Base-by-base conservation (phyloP, 2,113 vertebrate species). In the Porphyrio hochstetteri region DNA sequence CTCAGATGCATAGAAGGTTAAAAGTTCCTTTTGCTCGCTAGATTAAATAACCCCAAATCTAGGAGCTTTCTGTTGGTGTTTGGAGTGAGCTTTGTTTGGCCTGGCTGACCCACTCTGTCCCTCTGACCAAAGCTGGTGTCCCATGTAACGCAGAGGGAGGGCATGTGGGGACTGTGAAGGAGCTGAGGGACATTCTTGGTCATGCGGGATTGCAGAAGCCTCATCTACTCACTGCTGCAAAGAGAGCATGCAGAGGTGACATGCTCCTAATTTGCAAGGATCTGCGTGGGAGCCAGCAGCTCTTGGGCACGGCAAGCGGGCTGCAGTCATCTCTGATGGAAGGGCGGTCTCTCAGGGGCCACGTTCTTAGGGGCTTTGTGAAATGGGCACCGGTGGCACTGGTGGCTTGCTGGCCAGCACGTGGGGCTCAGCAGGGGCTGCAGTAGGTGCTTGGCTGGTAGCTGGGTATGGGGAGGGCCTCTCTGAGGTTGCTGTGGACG, bases 221-320 rank as follows among this genome's bases (percentile, higher is more conserved):
- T 86, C 24, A 35, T 40, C 38, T 65, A 7, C n/a, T 48, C 44
- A 38, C 4, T 5, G 3, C 35, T 68, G 61, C 46, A 88, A 60
- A 57, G 71, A 52, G 18, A 72, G 16, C 18, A 7, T 1, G 20
- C 63, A 78, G 65, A 71, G 23, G 40, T 89, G 38, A 15, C 25
- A 4, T 15, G 53, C 40, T 60, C 8, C 1, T 60, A 42, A 60
- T 78, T 75, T 63, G 27, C 5, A 19, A 36, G 28, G 59, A 21
- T 65, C 53, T 80, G 7, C 31, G 10, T 16, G 40, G 40, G 29
- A 86, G 16, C 29, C 31, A 67, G 25, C 11, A 75, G 33, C 78
- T 87, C 2, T 46, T 24, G 9, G 50, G 29, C 25, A 9, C 0
- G 0, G 38, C 5, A 4, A 29, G 25, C 50, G 82, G 87, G 29